Evolutionary conservation across 2,113 vertebrate species (phyloP), one percentile per base, ranked within the genome.

Genomic region (Caretta caretta): DNA sequence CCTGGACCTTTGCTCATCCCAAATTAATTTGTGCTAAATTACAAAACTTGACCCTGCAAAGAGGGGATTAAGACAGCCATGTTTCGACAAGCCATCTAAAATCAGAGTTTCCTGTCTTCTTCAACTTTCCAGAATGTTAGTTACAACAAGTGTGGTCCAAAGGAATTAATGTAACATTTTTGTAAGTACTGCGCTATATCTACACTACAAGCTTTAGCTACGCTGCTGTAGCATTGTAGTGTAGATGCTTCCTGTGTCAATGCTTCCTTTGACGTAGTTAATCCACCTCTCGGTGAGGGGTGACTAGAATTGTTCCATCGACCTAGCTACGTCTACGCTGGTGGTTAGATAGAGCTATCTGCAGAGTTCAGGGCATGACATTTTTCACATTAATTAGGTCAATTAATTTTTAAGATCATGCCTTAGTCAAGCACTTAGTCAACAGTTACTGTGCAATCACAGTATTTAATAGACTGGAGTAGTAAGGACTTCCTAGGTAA

Each of bases 141-240:
- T 88, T 84, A 22, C 79, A 59, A 5, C 6, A 81, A 84, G 5
- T 7, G 14, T 91, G 31, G 4, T 25, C 62, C 25, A 7, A 19
- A 90, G 76, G 1, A 35, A 24, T 62, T 20, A 57, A 4, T 2
- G 86, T 82, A 56, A 29, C 1, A 0, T 80, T 85, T 57, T 22
- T 51, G 35, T 46, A 59, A n/a, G 19, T 27, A 1, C 1, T 76
- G 20, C 0, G 0, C 8, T 62, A 42, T 27, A 48, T n/a, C 8
- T n/a, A 8, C 65, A 10, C 8, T 69, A 16, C 17, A 38, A 20
- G 14, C 27, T 7, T 17, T 65, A 35, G 31, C 31, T 8, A 4
- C 16, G 3, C 17, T n/a, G 8, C 17, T 69, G 16, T n/a, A 69
- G 35, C 35, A 8, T 19, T 9, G 7, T n/a, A 38, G 65, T 69